Evolutionary conservation across 2,888 invertebrate species (phyloP), one percentile per base, ranked within the genome.

Genomic region (Hermaeophaga mercurialis): DNA sequence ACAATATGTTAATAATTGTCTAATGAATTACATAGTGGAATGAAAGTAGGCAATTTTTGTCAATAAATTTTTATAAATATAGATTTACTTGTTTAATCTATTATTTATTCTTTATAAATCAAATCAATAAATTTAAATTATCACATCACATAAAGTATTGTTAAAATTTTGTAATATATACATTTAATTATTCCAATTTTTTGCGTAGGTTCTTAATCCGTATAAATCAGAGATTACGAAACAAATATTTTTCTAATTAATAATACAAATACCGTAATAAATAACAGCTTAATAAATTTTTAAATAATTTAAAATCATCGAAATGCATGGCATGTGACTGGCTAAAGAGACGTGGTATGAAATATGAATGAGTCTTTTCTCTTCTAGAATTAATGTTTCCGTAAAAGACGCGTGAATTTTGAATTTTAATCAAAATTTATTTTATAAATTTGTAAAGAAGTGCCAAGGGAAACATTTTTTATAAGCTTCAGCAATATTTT

Each of bases 351-450:
- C 24, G 41, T 22, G 41, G 6, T n/a, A 41, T 41, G 22, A 41
- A 41, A 41, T 41, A 41, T 19, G 22, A 41, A 41, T 41, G 41
- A 41, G 22, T 22, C 15, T 41, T n/a, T n/a, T n/a, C n/a, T n/a
- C n/a, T n/a, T 19, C 9, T 3, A 41, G 8, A 19, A 41, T 41
- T 41, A 41, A 41, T 41, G 41, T 41, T 41, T 41, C 41, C 41
- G 18, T 41, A 19, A 19, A 38, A 22, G 41, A 15, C 18, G 38
- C 15, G 22, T 19, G 41, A 41, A 41, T n/a, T n/a, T n/a, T n/a
- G n/a, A n/a, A n/a, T 41, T 41, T 19, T 9, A 41, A 41, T 41
- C 18, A 22, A 19, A 41, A 41, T 41, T 41, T 41, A n/a, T n/a
- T n/a, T n/a, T n/a, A n/a, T n/a, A n/a, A n/a, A n/a, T n/a, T n/a